phyloP scores from a whole-genome alignment of 2,797 vertebrate genomes.

The Carapus acus region DNA sequence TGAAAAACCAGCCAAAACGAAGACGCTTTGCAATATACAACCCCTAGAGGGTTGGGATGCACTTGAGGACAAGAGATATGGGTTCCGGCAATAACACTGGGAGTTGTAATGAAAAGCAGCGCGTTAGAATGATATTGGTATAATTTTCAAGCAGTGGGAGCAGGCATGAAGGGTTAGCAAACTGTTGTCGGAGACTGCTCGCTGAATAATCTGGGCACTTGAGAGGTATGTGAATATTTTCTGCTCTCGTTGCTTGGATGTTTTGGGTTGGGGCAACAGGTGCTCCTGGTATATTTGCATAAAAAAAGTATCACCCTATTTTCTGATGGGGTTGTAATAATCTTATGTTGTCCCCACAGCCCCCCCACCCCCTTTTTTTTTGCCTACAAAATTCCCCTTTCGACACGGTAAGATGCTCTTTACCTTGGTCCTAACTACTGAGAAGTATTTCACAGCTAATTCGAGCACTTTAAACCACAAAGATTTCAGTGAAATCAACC shows the following conservation, averaged over 20 bases:
- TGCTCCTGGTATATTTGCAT: constrained; percentile 20
- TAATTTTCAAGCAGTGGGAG: constrained; percentile 10
- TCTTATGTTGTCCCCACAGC: constrained; percentile 1
- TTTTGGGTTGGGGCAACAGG: constrained; percentile 32
- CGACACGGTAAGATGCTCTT: constrained; percentile 61
- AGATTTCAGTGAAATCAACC: constrained; percentile 7
- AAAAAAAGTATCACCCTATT: constrained; percentile 3
- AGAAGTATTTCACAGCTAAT: constrained; percentile 42
- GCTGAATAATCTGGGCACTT: constrained; percentile 28
- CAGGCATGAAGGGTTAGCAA: constrained; percentile 36
- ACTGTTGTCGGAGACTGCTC: constrained; percentile 39
- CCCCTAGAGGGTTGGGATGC: constrained; percentile 76
- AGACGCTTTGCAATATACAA: constrained; percentile 51
- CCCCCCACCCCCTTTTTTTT: too few relatives aligned
- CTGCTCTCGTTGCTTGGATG: constrained; percentile 38
- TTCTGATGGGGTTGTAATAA: constrained; percentile 26
- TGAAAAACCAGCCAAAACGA: constrained; percentile 47
- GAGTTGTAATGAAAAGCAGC: constrained; percentile 26
- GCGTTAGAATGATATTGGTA: too few relatives aligned
- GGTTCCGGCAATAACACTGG: constrained; percentile 56
- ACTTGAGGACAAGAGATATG: constrained; percentile 62
- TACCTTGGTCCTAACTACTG: constrained; percentile 46
- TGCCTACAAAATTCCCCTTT: constrained; percentile 40
- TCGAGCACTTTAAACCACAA: constrained; percentile 24
- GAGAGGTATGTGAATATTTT: constrained; percentile 36